Conservation (phyloP, 1,140 invertebrate species). For the Apis florea region DNA sequence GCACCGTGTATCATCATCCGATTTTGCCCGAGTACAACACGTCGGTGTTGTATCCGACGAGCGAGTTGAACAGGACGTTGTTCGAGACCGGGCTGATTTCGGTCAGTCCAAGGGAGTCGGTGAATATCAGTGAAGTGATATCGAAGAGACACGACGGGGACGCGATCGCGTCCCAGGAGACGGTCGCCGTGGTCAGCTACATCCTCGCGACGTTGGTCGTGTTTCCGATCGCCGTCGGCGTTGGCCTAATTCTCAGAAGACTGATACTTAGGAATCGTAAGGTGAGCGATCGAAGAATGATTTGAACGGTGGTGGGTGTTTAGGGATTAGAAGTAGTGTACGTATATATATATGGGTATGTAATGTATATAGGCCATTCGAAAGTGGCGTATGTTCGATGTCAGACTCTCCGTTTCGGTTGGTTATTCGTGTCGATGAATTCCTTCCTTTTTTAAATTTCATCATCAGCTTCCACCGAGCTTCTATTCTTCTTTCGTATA, state of each 20-base stretch:
- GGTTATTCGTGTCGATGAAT: slow-evolving; percentile 27
- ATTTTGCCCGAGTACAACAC: slow-evolving; percentile 65
- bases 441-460: slow-evolving; percentile 3
- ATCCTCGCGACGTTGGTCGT: slow-evolving; percentile 78
- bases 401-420: slow-evolving; percentile 31
- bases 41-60: slow-evolving; percentile 65
- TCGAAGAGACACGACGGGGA: slow-evolving; percentile 77
- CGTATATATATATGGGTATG: neutral
- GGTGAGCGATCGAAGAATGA: slow-evolving; percentile 65
- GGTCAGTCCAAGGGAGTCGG: slow-evolving; percentile 68
- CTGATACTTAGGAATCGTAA: slow-evolving; percentile 80
- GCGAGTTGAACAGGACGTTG: slow-evolving; percentile 70
- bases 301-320: no score
- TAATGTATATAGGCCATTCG: slow-evolving; percentile 32
- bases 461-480: no score
- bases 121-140: slow-evolving; percentile 78
- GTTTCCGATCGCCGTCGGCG: slow-evolving; percentile 78
- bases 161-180: slow-evolving; percentile 77
- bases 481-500: no score
- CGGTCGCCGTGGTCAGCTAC: slow-evolving; percentile 78
- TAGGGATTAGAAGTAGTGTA: slow-evolving; percentile 22
- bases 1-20: slow-evolving; percentile 57
- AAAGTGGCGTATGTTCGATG: slow-evolving; percentile 38
- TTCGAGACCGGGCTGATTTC: slow-evolving; percentile 68
- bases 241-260: slow-evolving; percentile 79